Evolutionary conservation across 2,113 vertebrate genomes (phyloP), one percentile per base, ranked within the genome.

Genomic region (Phrynocephalus versicolor): DNA sequence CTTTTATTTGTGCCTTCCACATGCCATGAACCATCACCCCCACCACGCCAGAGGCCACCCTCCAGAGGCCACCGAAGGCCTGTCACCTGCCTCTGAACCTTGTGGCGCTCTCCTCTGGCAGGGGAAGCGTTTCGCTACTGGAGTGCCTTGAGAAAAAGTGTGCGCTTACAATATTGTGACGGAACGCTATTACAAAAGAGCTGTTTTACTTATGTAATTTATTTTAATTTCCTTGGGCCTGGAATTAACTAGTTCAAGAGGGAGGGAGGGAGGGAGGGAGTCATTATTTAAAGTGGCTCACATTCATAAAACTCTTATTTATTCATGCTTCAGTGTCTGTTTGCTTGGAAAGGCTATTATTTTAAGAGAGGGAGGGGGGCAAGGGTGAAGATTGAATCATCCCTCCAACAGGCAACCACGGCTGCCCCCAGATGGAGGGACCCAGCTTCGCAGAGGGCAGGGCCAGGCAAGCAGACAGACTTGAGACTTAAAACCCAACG

Each of bases 141-240:
- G 2, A 23, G 33, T 6, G n/a, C 33, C 51, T 33, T 10, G 3
- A 6, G 55, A 41, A 70, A 75, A 41, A 41, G 0, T 16, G 21
- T 2, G 1, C 1, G 3, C 30, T 71, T 45, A 51, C 74, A 25
- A 64, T 35, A 64, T 60, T 71, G 27, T 45, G 67, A 77, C 19
- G 2, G 21, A n/a, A 33, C 30, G n/a, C 21, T 27, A 35, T 77
- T 77, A 14, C 23, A 64, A 78, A 35, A 79, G 39, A 62, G 19
- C 25, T 62, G 72, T 45, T 71, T 79, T 79, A 83, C 72, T 83
- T 87, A 79, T 83, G 86, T 65, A 79, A 87, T 87, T 87, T 83
- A 83, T 87, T 87, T 83, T 83, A 78, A 87, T 64, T n/a, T 73
- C 69, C 58, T 64, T 79, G 81, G 57, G 45, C 3, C 86, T 87